Percentiles rank a stretch among this genome's conserved stretches.
These are phyloP conservation scores for Rhynchotus rufescens DNA, from an alignment of 2,797 vertebrate genomes.

Conservation along the genomic window DNA sequence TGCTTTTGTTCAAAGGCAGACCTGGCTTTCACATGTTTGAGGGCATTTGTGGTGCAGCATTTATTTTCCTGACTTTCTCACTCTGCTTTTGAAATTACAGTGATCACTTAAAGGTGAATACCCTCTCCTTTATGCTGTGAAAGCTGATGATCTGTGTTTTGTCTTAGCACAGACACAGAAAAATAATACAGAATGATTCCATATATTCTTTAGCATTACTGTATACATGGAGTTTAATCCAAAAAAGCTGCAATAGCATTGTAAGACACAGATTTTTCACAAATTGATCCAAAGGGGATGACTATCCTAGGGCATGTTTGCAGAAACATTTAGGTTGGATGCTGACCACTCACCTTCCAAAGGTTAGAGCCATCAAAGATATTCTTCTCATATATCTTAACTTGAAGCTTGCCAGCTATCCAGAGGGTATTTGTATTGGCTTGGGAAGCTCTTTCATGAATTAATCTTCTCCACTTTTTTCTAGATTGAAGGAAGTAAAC, in stretches of 20 bases:
- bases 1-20: background rate
- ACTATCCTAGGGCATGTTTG: background rate
- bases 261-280: background rate
- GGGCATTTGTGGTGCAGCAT: background rate
- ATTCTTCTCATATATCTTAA: background rate
- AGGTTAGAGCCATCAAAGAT: background rate
- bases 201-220: background rate
- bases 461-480: background rate
- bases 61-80: constrained; percentile 8
- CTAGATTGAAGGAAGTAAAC: background rate
- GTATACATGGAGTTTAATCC: background rate
- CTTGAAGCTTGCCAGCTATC: background rate
- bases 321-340: background rate
- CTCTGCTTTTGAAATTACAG: constrained; percentile 8
- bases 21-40: background rate
- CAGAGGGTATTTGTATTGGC: background rate
- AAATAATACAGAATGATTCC: background rate
- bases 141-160: background rate
- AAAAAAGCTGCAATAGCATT: background rate
- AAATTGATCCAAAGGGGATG: background rate
- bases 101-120: background rate
- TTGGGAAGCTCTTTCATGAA: background rate
- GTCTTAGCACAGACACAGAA: background rate
- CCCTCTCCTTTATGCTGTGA: background rate
- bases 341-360: background rate